A percentile compares a stretch with the other conserved stretches of the same genome.
Evolutionary conservation across 2,888 invertebrate species (phyloP).

Genomic region (Halocaridina rubra): DNA sequence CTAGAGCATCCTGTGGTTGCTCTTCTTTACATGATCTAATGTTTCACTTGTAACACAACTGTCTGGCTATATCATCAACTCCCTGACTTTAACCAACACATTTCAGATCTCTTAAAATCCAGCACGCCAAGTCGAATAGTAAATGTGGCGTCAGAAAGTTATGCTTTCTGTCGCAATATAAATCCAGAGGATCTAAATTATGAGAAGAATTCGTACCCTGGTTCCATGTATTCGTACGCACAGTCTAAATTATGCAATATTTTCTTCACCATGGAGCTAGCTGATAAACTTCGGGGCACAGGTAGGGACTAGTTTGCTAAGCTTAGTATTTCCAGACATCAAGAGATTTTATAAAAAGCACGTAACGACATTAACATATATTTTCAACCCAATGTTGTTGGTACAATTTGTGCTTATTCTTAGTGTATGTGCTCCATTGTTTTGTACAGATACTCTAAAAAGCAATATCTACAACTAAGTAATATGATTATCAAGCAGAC

Average conservation of each 20-base stretch:
- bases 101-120: constrained; percentile 4
- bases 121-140: constrained; percentile 22
- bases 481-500: too few relatives aligned
- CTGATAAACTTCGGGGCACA: background rate
- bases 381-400: background rate
- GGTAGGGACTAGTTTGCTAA: background rate
- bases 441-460: background rate
- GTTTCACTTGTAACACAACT: too few relatives aligned
- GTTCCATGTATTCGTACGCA: background rate
- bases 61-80: too few relatives aligned
- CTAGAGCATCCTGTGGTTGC: too few relatives aligned
- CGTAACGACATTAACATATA: too few relatives aligned
- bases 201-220: constrained; percentile 1
- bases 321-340: too few relatives aligned
- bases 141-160: background rate
- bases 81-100: too few relatives aligned
- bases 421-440: background rate
- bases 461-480: too few relatives aligned
- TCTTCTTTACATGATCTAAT: too few relatives aligned
- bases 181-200: constrained; percentile 23
- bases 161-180: background rate
- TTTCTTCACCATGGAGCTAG: constrained; percentile 20
- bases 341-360: too few relatives aligned
- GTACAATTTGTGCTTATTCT: background rate
- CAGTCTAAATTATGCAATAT: constrained; percentile 11